Conservation (phyloP, 53 echinoderm and acorn worm genomes). For the Luidia sarsii region DNA sequence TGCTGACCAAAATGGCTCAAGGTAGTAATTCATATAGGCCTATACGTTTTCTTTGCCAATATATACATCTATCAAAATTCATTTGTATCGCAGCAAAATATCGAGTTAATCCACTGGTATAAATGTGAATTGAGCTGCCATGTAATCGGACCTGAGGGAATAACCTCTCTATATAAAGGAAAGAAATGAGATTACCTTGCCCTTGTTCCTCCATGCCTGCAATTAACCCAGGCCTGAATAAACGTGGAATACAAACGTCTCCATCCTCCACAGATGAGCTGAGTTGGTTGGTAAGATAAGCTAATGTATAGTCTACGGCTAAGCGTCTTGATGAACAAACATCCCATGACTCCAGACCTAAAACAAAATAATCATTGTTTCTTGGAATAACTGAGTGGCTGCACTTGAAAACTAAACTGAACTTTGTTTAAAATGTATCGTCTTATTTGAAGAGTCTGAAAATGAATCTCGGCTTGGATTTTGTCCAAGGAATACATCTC, state of each 20-base stretch:
- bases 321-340: constrained; percentile 54
- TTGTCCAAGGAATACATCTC: too few species aligned
- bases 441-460: background rate
- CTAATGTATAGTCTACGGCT: constrained; percentile 56
- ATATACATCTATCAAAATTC: background rate
- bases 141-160: background rate
- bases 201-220: constrained; percentile 5
- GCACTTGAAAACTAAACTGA: background rate
- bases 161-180: background rate
- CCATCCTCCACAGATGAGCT: background rate
- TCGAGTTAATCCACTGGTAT: too few species aligned
- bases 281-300: constrained; percentile 57
- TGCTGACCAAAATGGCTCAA: too few species aligned
- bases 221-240: constrained; percentile 14
- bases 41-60: background rate
- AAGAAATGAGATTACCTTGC: constrained; percentile 9
- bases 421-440: background rate
- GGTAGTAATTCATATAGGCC: too few species aligned
- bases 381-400: background rate
- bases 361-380: too few species aligned
- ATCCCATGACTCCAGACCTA: constrained; percentile 87
- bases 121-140: background rate
- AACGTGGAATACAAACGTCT: background rate
- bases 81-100: too few species aligned
- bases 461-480: too few species aligned